Base-by-base conservation (phyloP, 2,113 vertebrate genomes). In the Pedionomus torquatus region DNA sequence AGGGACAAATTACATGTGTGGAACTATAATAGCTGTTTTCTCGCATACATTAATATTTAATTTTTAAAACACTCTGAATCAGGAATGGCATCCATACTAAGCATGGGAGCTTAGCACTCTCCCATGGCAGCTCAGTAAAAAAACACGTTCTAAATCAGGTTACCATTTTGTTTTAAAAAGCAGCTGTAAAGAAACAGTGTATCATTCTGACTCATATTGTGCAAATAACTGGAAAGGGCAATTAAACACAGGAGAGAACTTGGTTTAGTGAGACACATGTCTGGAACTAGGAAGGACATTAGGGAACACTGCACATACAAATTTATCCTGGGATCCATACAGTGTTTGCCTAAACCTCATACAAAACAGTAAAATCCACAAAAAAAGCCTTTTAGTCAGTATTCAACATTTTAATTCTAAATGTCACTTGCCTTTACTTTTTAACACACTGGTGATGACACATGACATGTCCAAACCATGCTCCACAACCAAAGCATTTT, bases 21-120 rank as follows among this genome's bases (percentile, higher is more conserved):
- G n/a, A 90, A 92, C 58, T 39, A 58, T 74, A 86, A 70, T 75
- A 77, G 58, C 70, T 87, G 66, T 80, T 95, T 91, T 93, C 30
- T 65, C 11, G 2, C 86, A 75, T 68, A 69, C 31, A 78, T 90
- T 74, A 92, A 84, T 83, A 92, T 20, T 69, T 69, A 68, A 65
- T 54, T 84, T 81, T 95, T 64, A 39, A 82, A 95, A 43, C 71
- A 82, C 37, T 43, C 41, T 84, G 58, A 76, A 79, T 64, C 10
- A 30, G 55, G 65, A 72, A 71, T 7, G 37, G 72, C 39, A 90
- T 66, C 71, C 39, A 23, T 20, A 89, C 37, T 44, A 81, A 64
- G 61, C 55, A 92, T 11, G 28, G 76, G 55, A 87, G n/a, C 31
- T 55, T 31, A 64, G 71, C 66, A 54, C 8, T 74, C 39, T 69